Conservation (phyloP, 2,888 invertebrate genomes). For the Apotomis capreana region DNA sequence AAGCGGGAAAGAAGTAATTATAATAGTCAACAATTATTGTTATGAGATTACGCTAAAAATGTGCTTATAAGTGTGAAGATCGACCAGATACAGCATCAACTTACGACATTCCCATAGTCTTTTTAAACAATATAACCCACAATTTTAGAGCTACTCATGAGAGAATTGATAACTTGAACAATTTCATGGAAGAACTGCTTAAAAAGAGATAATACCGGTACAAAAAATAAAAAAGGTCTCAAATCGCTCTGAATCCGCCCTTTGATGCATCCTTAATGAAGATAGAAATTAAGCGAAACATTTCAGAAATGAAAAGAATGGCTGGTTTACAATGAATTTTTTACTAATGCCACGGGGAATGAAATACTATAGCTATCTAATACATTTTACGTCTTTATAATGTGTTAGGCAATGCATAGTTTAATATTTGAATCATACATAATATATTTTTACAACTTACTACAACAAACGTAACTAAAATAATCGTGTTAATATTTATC, state of each 20-base stretch:
- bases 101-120: no score
- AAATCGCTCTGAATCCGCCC: slow-evolving; percentile 18
- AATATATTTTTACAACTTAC: no score
- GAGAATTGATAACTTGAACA: not conserved
- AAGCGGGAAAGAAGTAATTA: no score
- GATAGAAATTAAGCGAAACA: slow-evolving; percentile 31
- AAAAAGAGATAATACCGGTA: slow-evolving; percentile 11
- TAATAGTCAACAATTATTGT: no score
- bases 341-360: slow-evolving; percentile 28
- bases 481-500: no score
- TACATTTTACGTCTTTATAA: not conserved
- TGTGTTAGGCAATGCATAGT: no score
- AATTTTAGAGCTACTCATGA: not conserved
- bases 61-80: no score
- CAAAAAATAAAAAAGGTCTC: slow-evolving; percentile 9
- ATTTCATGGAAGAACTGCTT: not conserved
- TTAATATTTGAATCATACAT: no score
- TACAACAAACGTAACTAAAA: no score
- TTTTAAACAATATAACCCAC: no score
- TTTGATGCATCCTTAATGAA: slow-evolving; percentile 40
- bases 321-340: slow-evolving; percentile 29
- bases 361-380: slow-evolving; percentile 13
- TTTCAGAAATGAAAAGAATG: slow-evolving; percentile 36
- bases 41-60: no score
- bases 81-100: no score